phyloP scores from a whole-genome alignment of 2,113 vertebrate genomes.

The Jacana jacana region DNA sequence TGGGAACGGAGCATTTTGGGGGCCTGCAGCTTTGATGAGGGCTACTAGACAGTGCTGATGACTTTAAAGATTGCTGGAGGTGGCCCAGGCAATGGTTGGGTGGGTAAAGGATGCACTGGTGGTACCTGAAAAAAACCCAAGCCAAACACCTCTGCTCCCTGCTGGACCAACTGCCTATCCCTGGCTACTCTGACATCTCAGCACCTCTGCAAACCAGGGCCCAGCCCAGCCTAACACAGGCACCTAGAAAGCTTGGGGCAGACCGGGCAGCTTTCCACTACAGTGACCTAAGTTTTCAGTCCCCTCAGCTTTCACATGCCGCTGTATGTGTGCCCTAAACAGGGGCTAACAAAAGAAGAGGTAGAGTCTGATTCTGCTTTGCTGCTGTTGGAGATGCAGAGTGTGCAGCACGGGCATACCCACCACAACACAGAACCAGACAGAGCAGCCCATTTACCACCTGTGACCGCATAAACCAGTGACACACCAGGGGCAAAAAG shows the following conservation, averaged over 20 bases:
- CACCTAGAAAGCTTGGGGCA: background rate
- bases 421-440: background rate
- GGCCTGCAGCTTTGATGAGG: background rate
- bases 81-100: background rate
- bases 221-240: background rate
- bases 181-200: background rate
- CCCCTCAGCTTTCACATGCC: background rate
- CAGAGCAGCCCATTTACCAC: background rate
- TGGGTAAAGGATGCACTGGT: background rate
- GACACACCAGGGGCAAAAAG: background rate
- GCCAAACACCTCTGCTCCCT: background rate
- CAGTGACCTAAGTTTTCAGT: fast-evolving
- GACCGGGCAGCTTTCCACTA: background rate
- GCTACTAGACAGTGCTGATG: background rate
- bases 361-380: background rate
- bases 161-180: background rate
- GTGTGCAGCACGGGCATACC: background rate
- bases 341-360: background rate
- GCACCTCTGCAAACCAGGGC: background rate
- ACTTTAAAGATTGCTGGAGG: background rate
- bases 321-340: background rate
- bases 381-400: too few species aligned
- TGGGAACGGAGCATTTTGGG: background rate
- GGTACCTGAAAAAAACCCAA: background rate
- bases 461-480: background rate